Conservation (phyloP, 1,140 invertebrate genomes). For the Eriocheir sinensis region DNA sequence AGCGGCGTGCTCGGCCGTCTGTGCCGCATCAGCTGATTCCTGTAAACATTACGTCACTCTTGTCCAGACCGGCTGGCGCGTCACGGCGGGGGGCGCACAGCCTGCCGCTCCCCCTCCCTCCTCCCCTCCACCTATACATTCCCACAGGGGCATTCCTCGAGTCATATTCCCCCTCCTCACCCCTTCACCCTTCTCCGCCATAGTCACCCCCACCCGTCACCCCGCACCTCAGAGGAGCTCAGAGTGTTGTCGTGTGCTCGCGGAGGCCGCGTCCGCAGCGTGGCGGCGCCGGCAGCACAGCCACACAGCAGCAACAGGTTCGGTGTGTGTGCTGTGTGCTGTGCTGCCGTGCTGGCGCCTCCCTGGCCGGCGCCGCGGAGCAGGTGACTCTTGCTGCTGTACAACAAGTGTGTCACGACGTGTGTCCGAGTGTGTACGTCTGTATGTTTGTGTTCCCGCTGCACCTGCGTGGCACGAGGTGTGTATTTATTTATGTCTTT, state of each 20-base stretch:
- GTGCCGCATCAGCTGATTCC: neutral
- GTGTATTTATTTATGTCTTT: neutral
- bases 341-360: neutral
- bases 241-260: neutral
- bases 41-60: neutral
- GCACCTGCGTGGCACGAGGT: conserved; percentile 35
- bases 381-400: neutral
- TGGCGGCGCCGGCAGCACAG: no score
- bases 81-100: neutral
- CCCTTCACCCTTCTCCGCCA: conserved; percentile 29
- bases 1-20: neutral
- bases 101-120: neutral
- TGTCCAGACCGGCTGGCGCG: neutral
- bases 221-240: neutral
- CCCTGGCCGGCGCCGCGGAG: neutral
- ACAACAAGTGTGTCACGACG: neutral
- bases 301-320: no score
- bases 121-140: conserved; percentile 13
- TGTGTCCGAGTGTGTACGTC: neutral
- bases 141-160: conserved; percentile 33
- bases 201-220: conserved; percentile 29
- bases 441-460: conserved; percentile 26
- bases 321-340: neutral
- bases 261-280: neutral
- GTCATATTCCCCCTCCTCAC: neutral